Evolutionary conservation across 2,797 vertebrate species (phyloP), one percentile per base, ranked within the genome.

Genomic region (Leptoclinus maculatus): DNA sequence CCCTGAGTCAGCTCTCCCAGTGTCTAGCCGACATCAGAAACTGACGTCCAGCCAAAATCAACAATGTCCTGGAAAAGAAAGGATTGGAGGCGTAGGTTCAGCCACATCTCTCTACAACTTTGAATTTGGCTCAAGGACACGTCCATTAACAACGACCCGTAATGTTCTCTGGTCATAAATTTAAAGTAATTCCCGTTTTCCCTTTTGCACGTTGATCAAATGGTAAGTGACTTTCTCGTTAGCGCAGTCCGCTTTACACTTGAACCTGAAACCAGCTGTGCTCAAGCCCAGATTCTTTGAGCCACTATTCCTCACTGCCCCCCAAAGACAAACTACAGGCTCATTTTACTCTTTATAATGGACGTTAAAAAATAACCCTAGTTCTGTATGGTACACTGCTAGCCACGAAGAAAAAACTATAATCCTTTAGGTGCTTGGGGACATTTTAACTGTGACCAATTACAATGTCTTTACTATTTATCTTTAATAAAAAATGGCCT

Each of bases 321-420:
- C 90, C 88, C 58, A 43, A 93, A 91, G 90, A 90, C 85, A 87
- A 90, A 88, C 83, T 53, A 87, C 76, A 76, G 86, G 84, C 89
- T 94, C 84, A 70, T 87, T 93, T 92, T 90, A 84, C 90, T 74
- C 80, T 94, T 95, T 95, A 94, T 91, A 89, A 88, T 76, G 2
- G 70, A 88, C 66, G 64, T 93, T 95, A 92, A 94, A 90, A 91
- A 76, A 77, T 6, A 57, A 74, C 79, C 71, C 14, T 58, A 53
- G 45, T 82, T 72, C 80, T 71, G 73, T 47, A 57, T 51, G 70
- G 76, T 77, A 76, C 73, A 60, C 82, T 73, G 63, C 60, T 43
- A 58, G 47, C 47, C 34, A 70, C 25, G 66, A 88, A 86, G 84
- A 76, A 89, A 89, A 82, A 76, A 32, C 71, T 53, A 36, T 84